Conservation (phyloP, 2,888 invertebrate genomes). For the Stenoptilia bipunctidactyla region DNA sequence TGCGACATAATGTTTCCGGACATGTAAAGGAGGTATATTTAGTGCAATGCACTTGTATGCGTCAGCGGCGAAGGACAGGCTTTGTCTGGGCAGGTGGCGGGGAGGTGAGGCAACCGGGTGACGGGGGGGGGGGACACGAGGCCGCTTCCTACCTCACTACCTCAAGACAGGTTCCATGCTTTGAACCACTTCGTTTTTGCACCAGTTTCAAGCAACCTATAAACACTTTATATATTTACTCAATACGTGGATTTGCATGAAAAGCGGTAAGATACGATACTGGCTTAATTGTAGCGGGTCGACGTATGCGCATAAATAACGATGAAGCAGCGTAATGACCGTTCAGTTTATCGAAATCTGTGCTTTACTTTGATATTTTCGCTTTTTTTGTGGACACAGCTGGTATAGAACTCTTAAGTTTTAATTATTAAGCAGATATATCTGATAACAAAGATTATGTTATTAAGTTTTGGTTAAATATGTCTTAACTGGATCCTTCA, state of each 20-base stretch:
- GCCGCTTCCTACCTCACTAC: conserved; percentile 65
- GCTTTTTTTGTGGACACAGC: no score
- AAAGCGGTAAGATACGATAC: no score
- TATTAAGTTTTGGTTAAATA: no score
- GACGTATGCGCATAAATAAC: no score
- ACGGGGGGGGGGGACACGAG: conserved; percentile 33
- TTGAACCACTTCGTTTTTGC: conserved; percentile 63
- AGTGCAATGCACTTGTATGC: conserved; percentile 66
- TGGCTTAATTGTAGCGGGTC: no score
- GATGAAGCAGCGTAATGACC: no score
- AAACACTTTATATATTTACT: conserved; percentile 33
- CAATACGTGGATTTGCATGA: conserved; percentile 5
- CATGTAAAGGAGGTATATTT: conserved; percentile 47
- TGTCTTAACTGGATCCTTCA: no score
- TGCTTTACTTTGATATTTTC: no score
- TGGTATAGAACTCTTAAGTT: no score
- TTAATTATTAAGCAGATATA: no score
- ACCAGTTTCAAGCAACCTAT: conserved; percentile 58
- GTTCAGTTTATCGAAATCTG: no score
- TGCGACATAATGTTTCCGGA: conserved; percentile 30
- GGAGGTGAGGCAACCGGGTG: conserved; percentile 18
- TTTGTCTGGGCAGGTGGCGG: conserved; percentile 62
- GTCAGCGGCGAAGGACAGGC: conserved; percentile 63
- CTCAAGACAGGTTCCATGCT: conserved; percentile 60
- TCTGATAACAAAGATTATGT: no score